Evolutionary conservation across 2,113 vertebrate species (phyloP).

Genomic region (Zosterops hypoxanthus): DNA sequence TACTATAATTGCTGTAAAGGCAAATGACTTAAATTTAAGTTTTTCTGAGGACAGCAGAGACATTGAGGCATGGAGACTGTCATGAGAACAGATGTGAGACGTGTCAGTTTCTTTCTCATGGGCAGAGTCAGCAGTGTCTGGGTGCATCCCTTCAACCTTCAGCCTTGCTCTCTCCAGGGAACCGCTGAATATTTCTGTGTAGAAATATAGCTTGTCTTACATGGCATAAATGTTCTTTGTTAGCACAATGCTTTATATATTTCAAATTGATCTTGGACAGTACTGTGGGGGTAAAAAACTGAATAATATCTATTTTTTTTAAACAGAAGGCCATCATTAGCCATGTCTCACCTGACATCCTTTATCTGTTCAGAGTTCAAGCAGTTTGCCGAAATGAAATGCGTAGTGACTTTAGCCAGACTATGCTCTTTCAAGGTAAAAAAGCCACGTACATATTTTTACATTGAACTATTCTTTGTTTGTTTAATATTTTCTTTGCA

Average conservation of each 20-base stretch:
- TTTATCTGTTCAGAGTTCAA: conserved; percentile 96
- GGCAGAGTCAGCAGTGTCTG: neutral
- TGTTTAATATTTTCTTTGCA: conserved; percentile 30
- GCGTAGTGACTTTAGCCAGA: conserved; percentile 98
- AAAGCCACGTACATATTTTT: neutral
- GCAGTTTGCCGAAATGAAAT: conserved; percentile 93
- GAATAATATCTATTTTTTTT: conserved; percentile 78
- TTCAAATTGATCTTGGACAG: conserved; percentile 60
- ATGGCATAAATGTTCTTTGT: conserved; percentile 28
- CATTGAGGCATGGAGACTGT: neutral
- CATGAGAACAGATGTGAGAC: neutral
- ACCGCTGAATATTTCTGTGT: neutral
- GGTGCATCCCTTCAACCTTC: neutral
- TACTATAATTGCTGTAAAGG: neutral
- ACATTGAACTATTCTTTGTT: neutral
- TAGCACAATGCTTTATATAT: conserved; percentile 54
- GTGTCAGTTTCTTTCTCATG: neutral
- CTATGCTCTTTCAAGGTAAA: conserved; percentile 96
- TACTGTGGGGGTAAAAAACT: conserved; percentile 71
- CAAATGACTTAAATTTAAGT: neutral
- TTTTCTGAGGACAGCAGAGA: neutral
- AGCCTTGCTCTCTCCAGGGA: neutral
- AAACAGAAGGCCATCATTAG: conserved; percentile 92
- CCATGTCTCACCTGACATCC: conserved; percentile 91
- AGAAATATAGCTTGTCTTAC: neutral